Percentiles rank a stretch among this genome's conserved stretches.
Conservation (phyloP, 2,797 vertebrate genomes). For the Sebastes trivittatus region DNA sequence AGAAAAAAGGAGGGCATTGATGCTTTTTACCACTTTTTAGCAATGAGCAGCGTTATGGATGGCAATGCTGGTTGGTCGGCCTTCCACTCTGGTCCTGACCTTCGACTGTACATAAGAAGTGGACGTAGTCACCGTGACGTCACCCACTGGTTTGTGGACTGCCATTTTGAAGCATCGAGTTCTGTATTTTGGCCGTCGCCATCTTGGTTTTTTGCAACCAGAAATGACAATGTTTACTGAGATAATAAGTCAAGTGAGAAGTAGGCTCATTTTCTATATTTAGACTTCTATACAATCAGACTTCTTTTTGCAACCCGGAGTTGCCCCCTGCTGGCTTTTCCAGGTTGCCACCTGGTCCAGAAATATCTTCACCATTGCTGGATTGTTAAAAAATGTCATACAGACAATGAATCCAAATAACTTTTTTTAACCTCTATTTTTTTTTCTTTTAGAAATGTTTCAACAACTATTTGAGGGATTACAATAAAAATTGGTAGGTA, state of each 20-base stretch:
- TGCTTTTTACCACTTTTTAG: not conserved
- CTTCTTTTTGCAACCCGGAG: no score
- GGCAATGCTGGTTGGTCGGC: not conserved
- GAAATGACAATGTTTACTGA: not conserved
- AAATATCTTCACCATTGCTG: not conserved
- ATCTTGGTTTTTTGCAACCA: not conserved
- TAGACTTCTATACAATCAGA: no score
- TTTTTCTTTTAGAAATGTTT: no score
- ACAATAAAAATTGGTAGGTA: not conserved
- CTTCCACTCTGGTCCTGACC: not conserved
- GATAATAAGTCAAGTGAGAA: no score
- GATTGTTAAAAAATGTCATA: not conserved
- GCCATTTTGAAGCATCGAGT: not conserved
- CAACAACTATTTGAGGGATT: not conserved
- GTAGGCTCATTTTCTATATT: no score
- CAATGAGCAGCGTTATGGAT: not conserved
- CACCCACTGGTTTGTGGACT: not conserved
- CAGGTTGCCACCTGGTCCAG: no score
- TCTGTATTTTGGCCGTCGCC: not conserved
- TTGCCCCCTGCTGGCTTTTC: no score
- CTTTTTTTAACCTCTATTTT: no score
- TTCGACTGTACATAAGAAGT: not conserved
- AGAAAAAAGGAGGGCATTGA: not conserved
- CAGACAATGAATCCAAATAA: no score
- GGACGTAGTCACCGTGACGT: not conserved